A percentile compares a stretch with the other conserved stretches of the same genome.
Conservation (phyloP, 1,140 invertebrate species). For the Amphibalanus amphitrite region DNA sequence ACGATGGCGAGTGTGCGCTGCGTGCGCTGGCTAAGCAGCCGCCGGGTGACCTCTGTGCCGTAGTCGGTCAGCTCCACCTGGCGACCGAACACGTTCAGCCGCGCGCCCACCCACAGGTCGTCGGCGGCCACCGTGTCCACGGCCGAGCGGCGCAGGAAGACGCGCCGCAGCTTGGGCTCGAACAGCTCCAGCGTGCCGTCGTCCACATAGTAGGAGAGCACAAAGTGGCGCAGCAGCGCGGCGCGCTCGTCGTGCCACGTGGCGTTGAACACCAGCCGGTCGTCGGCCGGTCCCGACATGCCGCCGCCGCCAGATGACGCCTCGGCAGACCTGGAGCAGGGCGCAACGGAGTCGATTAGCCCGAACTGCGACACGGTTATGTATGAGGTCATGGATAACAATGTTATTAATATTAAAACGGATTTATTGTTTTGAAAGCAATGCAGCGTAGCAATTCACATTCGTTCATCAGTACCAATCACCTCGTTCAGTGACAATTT, state of each 20-base stretch:
- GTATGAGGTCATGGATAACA: too few species aligned
- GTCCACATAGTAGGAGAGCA: conserved; percentile 50
- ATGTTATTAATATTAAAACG: too few species aligned
- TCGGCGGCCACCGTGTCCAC: conserved; percentile 43
- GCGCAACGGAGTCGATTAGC: too few species aligned
- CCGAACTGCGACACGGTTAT: too few species aligned
- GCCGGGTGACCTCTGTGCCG: conserved; percentile 36
- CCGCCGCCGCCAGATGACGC: background rate
- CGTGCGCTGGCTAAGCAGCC: conserved; percentile 11
- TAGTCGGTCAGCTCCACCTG: conserved; percentile 58
- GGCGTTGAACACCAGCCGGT: conserved; percentile 32
- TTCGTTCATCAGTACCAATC: too few species aligned
- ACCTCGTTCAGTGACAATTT: too few species aligned
- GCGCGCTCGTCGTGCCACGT: conserved; percentile 67
- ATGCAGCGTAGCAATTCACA: too few species aligned
- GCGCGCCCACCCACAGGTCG: conserved; percentile 57
- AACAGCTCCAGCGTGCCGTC: conserved; percentile 63
- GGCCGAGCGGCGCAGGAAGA: conserved; percentile 53
- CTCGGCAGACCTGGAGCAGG: too few species aligned
- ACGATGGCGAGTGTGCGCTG: conserved; percentile 51
- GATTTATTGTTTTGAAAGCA: too few species aligned
- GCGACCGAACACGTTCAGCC: conserved; percentile 54
- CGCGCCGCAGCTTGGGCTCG: conserved; percentile 51
- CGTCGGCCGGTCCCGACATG: conserved; percentile 8
- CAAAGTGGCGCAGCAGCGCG: conserved; percentile 46